Percentiles rank a stretch among this genome's conserved stretches.
Conservation (phyloP, 1,140 invertebrate species). For the Phymorhynchus buccinoides region DNA sequence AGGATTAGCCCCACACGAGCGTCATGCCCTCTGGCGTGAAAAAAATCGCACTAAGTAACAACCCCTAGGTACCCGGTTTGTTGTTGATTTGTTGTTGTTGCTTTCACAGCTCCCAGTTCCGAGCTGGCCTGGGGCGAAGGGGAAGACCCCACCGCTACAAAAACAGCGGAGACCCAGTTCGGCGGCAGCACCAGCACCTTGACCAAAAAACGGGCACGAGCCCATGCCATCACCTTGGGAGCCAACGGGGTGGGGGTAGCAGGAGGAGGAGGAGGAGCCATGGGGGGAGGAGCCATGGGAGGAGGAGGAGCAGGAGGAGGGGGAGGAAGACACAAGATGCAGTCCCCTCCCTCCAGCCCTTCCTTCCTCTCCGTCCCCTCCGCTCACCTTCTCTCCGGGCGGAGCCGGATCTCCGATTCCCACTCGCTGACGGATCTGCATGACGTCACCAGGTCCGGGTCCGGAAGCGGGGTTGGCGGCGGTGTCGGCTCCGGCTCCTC, state of each 20-base stretch:
- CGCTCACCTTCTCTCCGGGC: constrained; percentile 1
- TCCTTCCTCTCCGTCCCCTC: constrained; percentile 28
- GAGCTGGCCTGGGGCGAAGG: background rate
- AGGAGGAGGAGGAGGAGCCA: no score
- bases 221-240: background rate
- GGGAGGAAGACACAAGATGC: background rate
- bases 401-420: constrained; percentile 31
- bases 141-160: no score
- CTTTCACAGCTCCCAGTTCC: background rate
- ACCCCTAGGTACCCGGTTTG: no score
- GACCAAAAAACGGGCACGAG: background rate
- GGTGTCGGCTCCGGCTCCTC: background rate
- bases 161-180: background rate
- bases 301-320: background rate
- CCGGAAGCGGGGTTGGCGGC: background rate
- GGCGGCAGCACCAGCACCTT: background rate
- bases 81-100: no score
- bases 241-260: background rate
- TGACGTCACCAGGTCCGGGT: background rate
- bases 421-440: constrained; percentile 35
- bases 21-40: no score
- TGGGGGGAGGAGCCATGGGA: no score
- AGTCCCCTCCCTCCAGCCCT: background rate
- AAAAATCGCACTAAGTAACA: no score
- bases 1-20: no score